Percentiles rank a stretch among this genome's conserved stretches.
Evolutionary conservation across 2,113 vertebrate genomes (phyloP).

Genomic region (Alaudala cheleensis): DNA sequence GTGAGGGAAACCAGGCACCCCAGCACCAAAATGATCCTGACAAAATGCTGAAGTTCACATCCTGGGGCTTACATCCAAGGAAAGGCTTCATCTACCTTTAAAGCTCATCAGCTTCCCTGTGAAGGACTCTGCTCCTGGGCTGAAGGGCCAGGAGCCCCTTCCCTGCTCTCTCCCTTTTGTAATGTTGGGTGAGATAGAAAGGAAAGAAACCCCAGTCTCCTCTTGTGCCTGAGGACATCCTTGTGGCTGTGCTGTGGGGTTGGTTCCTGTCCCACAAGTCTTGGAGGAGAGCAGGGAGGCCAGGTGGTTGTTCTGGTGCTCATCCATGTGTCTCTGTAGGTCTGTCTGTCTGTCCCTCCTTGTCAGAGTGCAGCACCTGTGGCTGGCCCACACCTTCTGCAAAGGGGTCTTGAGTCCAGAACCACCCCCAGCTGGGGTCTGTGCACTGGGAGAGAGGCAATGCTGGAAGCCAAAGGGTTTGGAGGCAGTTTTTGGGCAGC

Average conservation of each 20-base stretch:
- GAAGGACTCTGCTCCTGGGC: background rate
- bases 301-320: background rate
- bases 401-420: background rate
- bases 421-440: background rate
- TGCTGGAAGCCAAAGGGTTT: background rate
- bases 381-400: background rate
- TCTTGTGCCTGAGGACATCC: background rate
- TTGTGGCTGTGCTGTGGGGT: background rate
- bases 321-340: accelerated
- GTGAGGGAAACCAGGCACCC: background rate
- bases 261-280: background rate
- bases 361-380: accelerated
- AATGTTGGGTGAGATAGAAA: background rate
- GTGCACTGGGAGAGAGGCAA: background rate
- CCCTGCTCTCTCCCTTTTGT: background rate
- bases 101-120: background rate
- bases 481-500: background rate
- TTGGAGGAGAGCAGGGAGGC: background rate
- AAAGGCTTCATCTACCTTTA: background rate
- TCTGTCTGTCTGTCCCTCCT: background rate
- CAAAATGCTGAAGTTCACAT: background rate
- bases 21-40: background rate
- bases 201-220: background rate
- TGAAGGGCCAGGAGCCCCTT: background rate
- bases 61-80: background rate